Evolutionary conservation across 2,888 invertebrate species (phyloP).

Genomic region (Mythimna albipuncta): DNA sequence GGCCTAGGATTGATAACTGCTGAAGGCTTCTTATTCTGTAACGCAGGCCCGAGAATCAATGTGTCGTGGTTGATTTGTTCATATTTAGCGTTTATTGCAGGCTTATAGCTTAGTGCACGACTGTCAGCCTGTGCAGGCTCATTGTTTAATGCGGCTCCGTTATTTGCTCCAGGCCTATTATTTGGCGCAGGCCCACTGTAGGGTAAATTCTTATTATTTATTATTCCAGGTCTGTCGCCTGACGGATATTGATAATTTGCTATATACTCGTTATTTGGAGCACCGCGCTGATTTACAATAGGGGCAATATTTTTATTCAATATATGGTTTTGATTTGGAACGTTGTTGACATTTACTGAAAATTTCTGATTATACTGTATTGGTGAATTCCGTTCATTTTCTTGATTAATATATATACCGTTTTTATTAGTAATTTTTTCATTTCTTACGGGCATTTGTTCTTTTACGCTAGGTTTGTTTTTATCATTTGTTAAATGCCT

Average conservation of each 20-base stretch:
- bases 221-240: background rate
- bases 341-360: background rate
- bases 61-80: background rate
- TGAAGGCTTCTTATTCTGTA: background rate
- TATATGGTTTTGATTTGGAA: background rate
- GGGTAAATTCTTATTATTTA: background rate
- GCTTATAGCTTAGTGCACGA: background rate
- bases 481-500: background rate
- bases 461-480: background rate
- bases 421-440: background rate
- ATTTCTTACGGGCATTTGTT: background rate
- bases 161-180: background rate
- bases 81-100: background rate
- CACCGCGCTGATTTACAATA: background rate
- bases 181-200: background rate
- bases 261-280: slow-evolving; percentile 6
- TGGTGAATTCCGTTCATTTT: background rate
- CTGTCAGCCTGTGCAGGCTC: background rate
- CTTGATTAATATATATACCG: background rate
- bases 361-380: background rate
- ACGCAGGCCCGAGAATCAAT: too few species aligned
- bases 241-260: background rate
- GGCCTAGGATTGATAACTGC: background rate
- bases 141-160: background rate
- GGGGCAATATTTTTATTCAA: background rate